Base-by-base conservation (phyloP, 2,797 vertebrate species). In the Microctenopoma stevenorrisi region DNA sequence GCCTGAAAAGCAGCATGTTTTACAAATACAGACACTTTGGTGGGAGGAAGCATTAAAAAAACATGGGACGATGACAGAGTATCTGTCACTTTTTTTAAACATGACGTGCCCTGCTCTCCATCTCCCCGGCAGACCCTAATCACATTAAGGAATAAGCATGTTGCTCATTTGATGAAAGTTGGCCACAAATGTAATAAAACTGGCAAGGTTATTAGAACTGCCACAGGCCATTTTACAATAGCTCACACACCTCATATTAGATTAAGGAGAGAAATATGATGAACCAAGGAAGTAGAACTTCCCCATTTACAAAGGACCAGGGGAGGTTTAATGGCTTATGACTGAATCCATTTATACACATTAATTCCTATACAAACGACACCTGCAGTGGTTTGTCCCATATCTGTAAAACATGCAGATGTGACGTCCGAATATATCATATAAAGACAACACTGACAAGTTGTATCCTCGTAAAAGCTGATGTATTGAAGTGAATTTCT, bases 121-220 rank as follows among this genome's bases (percentile, higher is more conserved):
- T 58, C 72, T 62, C 84, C 22, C 68, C 50, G 59, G 66, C 78
- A 59, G 53, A 53, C 65, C 68, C 25, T 87, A 90, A 90, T 92
- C 86, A 78, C 79, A 86, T 88, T 81, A 84, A 81, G 78, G 73
- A 79, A 84, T 85, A 88, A 86, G 83, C 81, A 81, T 63, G 79
- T 79, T 25, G 68, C 76, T 83, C 63, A 72, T 79, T 84, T 88
- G 86, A 92, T 93, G 74, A 86, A 90, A 91, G 86, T 69, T 82
- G 76, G 78, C 79, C 79, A 74, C 89, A 79, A 92, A 93, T 80
- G 79, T 83, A 91, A 91, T 93, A 91, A 91, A 88, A 82, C 84
- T 86, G 82, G 74, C 70, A 49, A 69, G 82, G 84, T 85, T 92
- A 91, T 92, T 90, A 88, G 85, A 90, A 88, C 73, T 88, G 84